Base-by-base conservation (phyloP, 2,888 invertebrate species). In the Strigamia maritima region DNA sequence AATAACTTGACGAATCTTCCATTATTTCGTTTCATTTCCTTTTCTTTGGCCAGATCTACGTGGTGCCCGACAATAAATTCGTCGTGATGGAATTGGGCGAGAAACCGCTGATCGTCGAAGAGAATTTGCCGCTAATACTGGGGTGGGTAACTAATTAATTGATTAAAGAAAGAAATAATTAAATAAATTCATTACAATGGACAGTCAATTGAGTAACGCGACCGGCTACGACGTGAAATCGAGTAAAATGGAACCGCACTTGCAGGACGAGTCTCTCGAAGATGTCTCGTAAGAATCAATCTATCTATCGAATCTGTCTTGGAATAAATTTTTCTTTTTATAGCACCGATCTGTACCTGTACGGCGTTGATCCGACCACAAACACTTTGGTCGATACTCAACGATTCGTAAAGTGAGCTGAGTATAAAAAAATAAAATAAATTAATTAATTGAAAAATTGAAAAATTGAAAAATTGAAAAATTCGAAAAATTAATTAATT, bases 291-390 rank as follows among this genome's bases (percentile, higher is more conserved):
- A 87, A 90, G 91, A 16, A 35, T 10, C 10, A 12, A 6, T 19
- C 4, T 7, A 10, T 35, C 7, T 19, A 19, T 14, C 4, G 14
- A 70, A 70, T 12, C 24, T 10, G 12, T 14, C 8, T 2, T 74
- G 1, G 12, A 35, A 28, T 24, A 26, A 31, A 31, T 74, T 74
- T 3, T 26, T 7, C 16, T 31, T 0, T n/a, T 12, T 28, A 75
- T 87, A 94, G 94, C 77, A 94, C 94, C 28, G 94, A 94, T 83
- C 90, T 94, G 87, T 94, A 93, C 83, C 89, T 95, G 80, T 95
- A 94, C 84, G 94, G 93, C 1, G 92, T 95, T 24, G 94, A 94
- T 87, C 93, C 92, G 0, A 88, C 91, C 82, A 90, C 93, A 6
- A 94, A 94, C 84, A 90, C 92, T 0, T 91, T 95, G 79, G 90